phyloP scores from a whole-genome alignment of 2,113 vertebrate genomes.

The zebrafish (Danio rerio) region DNA sequence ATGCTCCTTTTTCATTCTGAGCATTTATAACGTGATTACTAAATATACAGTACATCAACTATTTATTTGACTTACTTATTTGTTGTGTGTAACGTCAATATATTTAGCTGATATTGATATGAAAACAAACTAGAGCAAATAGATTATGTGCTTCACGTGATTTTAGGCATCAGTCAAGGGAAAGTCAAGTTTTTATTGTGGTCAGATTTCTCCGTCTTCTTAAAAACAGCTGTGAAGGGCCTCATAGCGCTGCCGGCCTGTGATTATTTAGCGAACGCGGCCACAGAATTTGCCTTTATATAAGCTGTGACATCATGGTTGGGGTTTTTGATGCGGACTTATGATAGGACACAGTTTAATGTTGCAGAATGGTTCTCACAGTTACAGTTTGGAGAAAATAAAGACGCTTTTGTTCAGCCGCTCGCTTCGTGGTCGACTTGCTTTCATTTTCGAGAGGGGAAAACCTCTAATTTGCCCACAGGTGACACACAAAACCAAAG shows the following conservation, averaged over 20 bases:
- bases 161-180: not conserved
- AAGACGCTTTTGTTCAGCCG: slow-evolving; percentile 35
- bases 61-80: not conserved
- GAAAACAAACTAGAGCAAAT: not conserved
- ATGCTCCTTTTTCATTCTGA: not conserved
- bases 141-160: not conserved
- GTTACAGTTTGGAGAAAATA: slow-evolving; percentile 38
- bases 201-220: slow-evolving; percentile 61
- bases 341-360: slow-evolving; percentile 38
- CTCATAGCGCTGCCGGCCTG: not conserved
- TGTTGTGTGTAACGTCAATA: not conserved
- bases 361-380: slow-evolving; percentile 37
- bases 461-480: slow-evolving; percentile 29
- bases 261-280: slow-evolving; percentile 22
- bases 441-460: slow-evolving; percentile 17
- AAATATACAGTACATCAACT: not conserved
- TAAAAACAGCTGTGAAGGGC: slow-evolving; percentile 51
- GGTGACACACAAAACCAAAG: slow-evolving; percentile 54
- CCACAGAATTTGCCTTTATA: slow-evolving; percentile 12
- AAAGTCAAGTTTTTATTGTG: slow-evolving; percentile 29
- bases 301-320: slow-evolving; percentile 45
- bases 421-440: not conserved
- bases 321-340: slow-evolving; percentile 29
- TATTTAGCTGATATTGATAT: not conserved
- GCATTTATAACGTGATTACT: not conserved